These are phyloP conservation scores for Sinella curviseta DNA, from an alignment of 1,140 invertebrate genomes.

Conservation along the genomic window DNA sequence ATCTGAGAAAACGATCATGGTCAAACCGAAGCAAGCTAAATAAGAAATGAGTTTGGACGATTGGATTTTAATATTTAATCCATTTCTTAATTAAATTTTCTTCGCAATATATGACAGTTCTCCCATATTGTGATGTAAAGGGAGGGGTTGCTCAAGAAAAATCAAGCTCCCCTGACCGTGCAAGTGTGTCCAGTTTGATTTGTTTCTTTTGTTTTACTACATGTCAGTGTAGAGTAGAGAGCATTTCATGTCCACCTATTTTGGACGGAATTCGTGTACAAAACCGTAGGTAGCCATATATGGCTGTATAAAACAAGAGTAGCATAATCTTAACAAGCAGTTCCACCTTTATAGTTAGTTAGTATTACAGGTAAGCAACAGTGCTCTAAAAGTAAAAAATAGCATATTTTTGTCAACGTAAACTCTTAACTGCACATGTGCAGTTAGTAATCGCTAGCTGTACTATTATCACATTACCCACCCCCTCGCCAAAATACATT, in stretches of 20 bases:
- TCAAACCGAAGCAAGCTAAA: neutral
- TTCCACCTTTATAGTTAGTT: neutral
- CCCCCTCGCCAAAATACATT: neutral
- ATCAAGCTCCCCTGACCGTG: too few relatives aligned
- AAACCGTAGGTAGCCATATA: too few relatives aligned
- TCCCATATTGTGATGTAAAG: too few relatives aligned
- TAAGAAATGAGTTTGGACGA: neutral
- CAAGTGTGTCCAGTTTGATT: neutral
- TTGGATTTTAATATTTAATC: slow-evolving; percentile 24
- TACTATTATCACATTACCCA: neutral
- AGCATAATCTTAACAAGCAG: neutral
- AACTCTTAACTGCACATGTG: too few relatives aligned
- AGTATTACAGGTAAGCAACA: neutral
- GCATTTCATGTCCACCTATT: neutral
- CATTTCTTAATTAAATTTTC: slow-evolving; percentile 10
- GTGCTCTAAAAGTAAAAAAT: too few relatives aligned
- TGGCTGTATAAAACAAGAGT: too few relatives aligned
- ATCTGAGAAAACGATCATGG: neutral
- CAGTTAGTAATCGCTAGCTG: too few relatives aligned
- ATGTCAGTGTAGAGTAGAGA: too few relatives aligned
- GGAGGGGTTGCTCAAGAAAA: too few relatives aligned
- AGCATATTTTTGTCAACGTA: too few relatives aligned
- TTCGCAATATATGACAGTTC: neutral
- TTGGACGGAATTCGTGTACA: too few relatives aligned
- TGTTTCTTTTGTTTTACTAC: neutral